These are phyloP conservation scores for Trachops cirrhosus DNA, from an alignment of 2,797 vertebrate species.

Conservation along the genomic window DNA sequence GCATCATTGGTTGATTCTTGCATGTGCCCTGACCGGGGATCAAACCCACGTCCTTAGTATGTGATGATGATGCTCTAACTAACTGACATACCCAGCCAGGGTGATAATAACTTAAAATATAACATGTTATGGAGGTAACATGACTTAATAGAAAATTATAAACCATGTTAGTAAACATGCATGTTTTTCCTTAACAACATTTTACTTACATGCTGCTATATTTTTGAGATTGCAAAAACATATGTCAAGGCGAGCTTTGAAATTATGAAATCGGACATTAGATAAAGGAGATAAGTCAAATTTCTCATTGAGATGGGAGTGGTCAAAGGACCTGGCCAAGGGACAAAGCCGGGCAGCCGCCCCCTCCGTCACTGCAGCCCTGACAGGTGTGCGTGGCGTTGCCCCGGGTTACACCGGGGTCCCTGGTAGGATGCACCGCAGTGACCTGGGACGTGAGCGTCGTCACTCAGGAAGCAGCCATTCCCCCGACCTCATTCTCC, in stretches of 20 bases:
- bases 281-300: not conserved
- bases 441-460: constrained; percentile 69
- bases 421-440: constrained; percentile 69
- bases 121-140: too few species aligned
- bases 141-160: not conserved
- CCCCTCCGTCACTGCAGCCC: not conserved
- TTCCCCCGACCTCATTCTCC: not conserved
- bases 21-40: too few species aligned
- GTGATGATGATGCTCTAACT: too few species aligned
- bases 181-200: not conserved
- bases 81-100: too few species aligned
- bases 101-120: not conserved
- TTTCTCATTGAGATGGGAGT: not conserved
- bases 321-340: not conserved
- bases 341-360: not conserved
- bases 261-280: not conserved
- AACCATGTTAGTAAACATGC: not conserved
- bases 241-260: not conserved
- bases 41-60: too few species aligned
- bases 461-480: constrained; percentile 61
- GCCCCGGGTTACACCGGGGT: constrained; percentile 66
- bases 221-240: not conserved
- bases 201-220: rapidly evolving
- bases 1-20: too few species aligned
- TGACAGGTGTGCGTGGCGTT: constrained; percentile 75